A percentile compares a stretch with the other conserved stretches of the same genome.
These are phyloP conservation scores for Dicerorhinus sumatrensis DNA, from an alignment of 2,113 vertebrate species.

Conservation along the genomic window DNA sequence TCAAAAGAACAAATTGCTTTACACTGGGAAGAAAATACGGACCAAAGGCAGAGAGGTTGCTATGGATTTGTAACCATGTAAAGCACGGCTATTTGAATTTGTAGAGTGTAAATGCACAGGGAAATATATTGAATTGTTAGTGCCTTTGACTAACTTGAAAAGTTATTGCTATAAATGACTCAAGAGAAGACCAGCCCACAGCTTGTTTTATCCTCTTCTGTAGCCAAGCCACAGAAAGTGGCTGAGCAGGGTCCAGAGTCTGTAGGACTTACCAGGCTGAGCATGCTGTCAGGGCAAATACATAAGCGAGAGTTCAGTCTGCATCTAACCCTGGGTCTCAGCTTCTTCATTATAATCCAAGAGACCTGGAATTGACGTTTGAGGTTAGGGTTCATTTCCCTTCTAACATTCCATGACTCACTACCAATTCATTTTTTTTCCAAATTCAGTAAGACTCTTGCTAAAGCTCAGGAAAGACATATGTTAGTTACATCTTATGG, in stretches of 20 bases:
- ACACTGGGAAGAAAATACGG: background rate
- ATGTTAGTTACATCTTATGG: background rate
- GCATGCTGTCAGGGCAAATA: rapidly evolving
- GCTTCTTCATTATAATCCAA: background rate
- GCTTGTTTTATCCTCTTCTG: background rate
- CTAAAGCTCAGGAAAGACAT: background rate
- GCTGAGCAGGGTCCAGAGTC: background rate
- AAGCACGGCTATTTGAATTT: background rate
- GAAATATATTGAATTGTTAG: background rate
- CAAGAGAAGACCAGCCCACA: background rate
- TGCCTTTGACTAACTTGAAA: background rate
- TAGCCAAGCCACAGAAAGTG: background rate
- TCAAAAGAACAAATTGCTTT: background rate
- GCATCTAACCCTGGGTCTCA: rapidly evolving
- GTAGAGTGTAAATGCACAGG: background rate
- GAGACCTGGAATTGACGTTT: background rate
- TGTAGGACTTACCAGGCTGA: background rate
- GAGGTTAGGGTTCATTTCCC: background rate
- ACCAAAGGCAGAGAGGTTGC: background rate
- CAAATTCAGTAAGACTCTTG: background rate
- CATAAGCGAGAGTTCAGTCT: rapidly evolving
- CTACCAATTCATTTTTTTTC: background rate
- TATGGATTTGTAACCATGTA: background rate
- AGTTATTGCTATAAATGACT: background rate
- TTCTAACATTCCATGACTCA: background rate